Base-by-base conservation (phyloP, 2,113 vertebrate genomes). In the Siniperca chuatsi region DNA sequence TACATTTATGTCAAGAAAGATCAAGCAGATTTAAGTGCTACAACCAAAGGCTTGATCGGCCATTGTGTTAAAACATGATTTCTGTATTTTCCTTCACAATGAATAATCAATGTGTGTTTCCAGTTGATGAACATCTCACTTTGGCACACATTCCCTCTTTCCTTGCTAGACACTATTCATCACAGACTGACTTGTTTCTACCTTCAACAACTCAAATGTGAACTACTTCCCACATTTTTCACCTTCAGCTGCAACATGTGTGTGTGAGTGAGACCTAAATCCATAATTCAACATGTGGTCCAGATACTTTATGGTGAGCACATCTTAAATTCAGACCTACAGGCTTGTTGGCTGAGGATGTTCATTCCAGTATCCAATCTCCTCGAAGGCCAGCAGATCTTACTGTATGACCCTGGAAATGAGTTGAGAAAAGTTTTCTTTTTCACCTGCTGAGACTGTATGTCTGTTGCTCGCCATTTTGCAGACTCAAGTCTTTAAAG, bases 331-430 rank as follows among this genome's bases (percentile, higher is more conserved):
- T 69, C 67, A 60, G 75, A 82, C 75, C 61, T 37, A 72, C 46
- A n/a, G 54, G 46, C 71, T 74, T 58, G 54, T 72, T 83, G 82
- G 78, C 86, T 37, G 67, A 61, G 40, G 57, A 75, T n/a, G 35
- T 48, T 74, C 73, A 65, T 78, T 69, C 68, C 86, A 80, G 42
- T 66, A 54, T 73, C 61, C 44, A 44, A 12, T 74, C 55, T 18
- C 25, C 18, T 57, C 55, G 29, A 20, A 79, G 81, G 81, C 37
- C 48, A 44, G 44, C 50, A 9, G 25, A 20, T 68, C 33, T 50
- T 8, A 20, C 16, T 20, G 64, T 35, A 1, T 23, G 33, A n/a
- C 62, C 15, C 70, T 16, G 40, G 7, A 6, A 12, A 64, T 29
- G 50, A 60, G 55, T 8, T 23, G 3, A 25, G 67, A 55, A 66